Percentiles rank a stretch among this genome's conserved stretches.
Conservation (phyloP, 2,113 vertebrate species). For the Ornithorhynchus anatinus region DNA sequence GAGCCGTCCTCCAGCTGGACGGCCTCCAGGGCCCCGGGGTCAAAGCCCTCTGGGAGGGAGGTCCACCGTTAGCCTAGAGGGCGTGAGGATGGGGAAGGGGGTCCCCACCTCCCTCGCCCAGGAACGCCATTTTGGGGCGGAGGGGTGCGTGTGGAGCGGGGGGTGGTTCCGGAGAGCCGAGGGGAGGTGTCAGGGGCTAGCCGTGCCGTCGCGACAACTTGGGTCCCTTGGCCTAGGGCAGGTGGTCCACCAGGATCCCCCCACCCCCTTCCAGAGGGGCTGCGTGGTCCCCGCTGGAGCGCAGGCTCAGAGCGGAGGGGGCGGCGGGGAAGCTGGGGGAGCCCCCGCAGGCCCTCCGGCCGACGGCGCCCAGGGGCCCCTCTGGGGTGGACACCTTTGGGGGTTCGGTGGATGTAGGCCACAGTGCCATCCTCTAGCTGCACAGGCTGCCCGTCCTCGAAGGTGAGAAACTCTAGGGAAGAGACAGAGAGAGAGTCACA, state of each 20-base stretch:
- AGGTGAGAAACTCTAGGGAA: conserved; percentile 69
- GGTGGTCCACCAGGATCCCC: no score
- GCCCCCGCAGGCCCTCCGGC: background rate
- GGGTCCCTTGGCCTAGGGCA: no score
- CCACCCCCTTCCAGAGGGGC: no score
- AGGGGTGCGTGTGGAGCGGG: no score
- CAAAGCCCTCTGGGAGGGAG: conserved; percentile 68
- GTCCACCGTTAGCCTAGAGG: background rate
- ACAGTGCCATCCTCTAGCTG: conserved; percentile 78
- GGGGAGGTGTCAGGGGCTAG: no score
- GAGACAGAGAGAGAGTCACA: background rate
- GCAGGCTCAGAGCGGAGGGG: background rate
- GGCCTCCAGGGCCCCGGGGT: conserved; percentile 71
- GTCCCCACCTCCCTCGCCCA: no score
- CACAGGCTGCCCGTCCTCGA: conserved; percentile 81
- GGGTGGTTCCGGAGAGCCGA: no score
- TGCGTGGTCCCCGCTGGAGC: no score
- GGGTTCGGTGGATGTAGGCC: conserved; percentile 75
- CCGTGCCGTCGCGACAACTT: no score
- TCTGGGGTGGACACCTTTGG: conserved; percentile 67
- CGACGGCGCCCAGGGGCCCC: background rate
- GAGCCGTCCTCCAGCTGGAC: conserved; percentile 81
- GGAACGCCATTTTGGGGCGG: no score
- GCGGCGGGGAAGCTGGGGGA: background rate
- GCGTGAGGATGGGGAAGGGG: background rate